Evolutionary conservation across 1,140 invertebrate genomes (phyloP).

Genomic region (Ganaspis sp.): DNA sequence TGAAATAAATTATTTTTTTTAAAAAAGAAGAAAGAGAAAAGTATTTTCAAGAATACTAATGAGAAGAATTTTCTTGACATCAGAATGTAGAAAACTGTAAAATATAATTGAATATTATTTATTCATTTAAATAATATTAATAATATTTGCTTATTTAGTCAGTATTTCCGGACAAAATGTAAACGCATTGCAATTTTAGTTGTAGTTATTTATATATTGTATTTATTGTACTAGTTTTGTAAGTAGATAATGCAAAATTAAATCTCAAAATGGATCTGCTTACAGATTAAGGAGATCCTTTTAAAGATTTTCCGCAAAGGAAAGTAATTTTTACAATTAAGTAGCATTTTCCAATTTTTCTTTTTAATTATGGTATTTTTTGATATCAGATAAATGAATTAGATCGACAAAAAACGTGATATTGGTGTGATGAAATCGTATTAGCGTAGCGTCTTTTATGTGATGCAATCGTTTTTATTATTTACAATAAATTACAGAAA

Average conservation of each 20-base stretch:
- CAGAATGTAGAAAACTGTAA: too few relatives aligned
- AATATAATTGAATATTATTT: background rate
- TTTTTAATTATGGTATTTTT: background rate
- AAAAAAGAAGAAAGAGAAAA: too few relatives aligned
- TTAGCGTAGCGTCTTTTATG: background rate
- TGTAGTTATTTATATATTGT: constrained; percentile 12
- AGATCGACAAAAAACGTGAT: background rate
- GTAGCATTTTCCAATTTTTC: background rate
- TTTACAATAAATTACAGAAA: background rate
- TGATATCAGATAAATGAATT: background rate
- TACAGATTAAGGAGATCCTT: background rate
- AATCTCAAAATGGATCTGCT: background rate
- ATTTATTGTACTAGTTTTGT: background rate
- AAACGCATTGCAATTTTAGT: constrained; percentile 2
- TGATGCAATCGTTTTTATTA: background rate
- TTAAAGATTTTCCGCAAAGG: background rate
- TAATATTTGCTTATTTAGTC: background rate
- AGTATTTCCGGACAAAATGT: constrained; percentile 15
- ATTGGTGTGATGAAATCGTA: background rate
- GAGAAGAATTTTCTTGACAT: too few relatives aligned
- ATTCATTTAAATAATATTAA: background rate
- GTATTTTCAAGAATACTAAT: too few relatives aligned
- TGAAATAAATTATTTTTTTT: too few relatives aligned
- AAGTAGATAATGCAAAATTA: background rate
- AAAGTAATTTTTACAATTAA: background rate